These are phyloP conservation scores for Rhagonycha fulva DNA, from an alignment of 2,888 invertebrate genomes.

Conservation along the genomic window DNA sequence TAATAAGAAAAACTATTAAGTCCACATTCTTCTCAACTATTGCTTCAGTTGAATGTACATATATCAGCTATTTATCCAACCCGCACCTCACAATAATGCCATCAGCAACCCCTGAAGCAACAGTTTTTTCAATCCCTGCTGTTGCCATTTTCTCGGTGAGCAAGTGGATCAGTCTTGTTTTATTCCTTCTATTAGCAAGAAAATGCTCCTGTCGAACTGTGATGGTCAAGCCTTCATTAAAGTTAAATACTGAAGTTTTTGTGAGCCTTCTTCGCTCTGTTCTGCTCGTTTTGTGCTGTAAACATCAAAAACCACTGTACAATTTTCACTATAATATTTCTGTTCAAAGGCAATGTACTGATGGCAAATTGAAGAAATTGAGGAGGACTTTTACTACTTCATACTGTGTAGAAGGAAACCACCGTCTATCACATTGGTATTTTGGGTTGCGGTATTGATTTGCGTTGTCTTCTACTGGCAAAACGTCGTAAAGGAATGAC, in stretches of 20 bases:
- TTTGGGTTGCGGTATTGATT: not conserved
- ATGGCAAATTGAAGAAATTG: too few species aligned
- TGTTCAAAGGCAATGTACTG: too few species aligned
- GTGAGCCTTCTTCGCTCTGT: slow-evolving; percentile 25
- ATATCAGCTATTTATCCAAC: slow-evolving; percentile 26
- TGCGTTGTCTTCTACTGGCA: not conserved
- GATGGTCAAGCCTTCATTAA: slow-evolving; percentile 9
- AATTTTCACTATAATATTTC: too few species aligned
- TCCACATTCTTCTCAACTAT: slow-evolving; percentile 25
- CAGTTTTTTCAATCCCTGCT: slow-evolving; percentile 29
- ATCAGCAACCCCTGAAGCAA: slow-evolving; percentile 32
- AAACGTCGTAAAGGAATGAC: not conserved
- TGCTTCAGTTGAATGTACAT: slow-evolving; percentile 20
- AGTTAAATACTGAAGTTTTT: slow-evolving; percentile 24
- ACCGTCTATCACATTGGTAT: not conserved
- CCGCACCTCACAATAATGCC: slow-evolving; percentile 30
- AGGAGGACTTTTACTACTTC: not conserved
- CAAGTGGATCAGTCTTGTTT: slow-evolving; percentile 25
- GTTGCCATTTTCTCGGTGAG: slow-evolving; percentile 23
- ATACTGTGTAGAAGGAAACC: too few species aligned
- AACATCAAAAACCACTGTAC: too few species aligned
- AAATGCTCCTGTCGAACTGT: slow-evolving; percentile 17
- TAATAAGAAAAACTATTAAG: slow-evolving; percentile 20
- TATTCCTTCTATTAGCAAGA: slow-evolving; percentile 17
- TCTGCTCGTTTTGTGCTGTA: slow-evolving; percentile 29